Conservation (phyloP, 2,797 vertebrate genomes). For the Octomys mimax region DNA sequence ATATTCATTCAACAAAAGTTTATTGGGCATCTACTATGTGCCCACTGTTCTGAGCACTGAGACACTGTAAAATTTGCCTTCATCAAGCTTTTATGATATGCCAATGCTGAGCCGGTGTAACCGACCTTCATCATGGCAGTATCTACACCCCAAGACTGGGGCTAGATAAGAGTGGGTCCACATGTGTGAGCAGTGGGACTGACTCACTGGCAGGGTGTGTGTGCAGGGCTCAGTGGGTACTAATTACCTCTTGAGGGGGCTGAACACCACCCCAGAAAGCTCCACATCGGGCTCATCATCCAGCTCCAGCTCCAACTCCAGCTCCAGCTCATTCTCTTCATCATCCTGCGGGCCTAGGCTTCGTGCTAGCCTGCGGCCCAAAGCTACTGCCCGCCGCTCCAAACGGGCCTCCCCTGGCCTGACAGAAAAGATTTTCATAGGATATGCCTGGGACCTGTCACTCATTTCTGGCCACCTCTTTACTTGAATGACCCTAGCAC, state of each 20-base stretch:
- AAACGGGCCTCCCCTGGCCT: slow-evolving; percentile 76
- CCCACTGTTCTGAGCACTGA: not conserved
- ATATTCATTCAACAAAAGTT: slow-evolving; percentile 29
- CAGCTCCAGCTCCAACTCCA: slow-evolving; percentile 85
- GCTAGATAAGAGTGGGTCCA: not conserved
- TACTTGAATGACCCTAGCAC: not conserved
- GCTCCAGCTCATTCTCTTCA: slow-evolving; percentile 87
- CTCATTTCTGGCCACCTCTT: not conserved
- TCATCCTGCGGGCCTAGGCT: slow-evolving; percentile 89
- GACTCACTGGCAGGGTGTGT: not conserved
- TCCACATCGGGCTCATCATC: slow-evolving; percentile 93
- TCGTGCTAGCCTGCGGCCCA: slow-evolving; percentile 92
- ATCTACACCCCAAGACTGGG: not conserved
- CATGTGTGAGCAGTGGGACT: not conserved
- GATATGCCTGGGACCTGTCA: slow-evolving; percentile 10
- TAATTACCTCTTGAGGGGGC: slow-evolving; percentile 93
- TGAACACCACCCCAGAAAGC: slow-evolving; percentile 90
- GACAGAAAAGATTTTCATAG: slow-evolving; percentile 15
- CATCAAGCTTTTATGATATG: not conserved
- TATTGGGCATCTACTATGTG: not conserved
- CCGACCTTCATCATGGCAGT: not conserved
- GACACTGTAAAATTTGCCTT: not conserved
- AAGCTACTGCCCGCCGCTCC: slow-evolving; percentile 89
- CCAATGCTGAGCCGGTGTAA: not conserved
- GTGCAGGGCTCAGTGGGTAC: not conserved